Percentiles rank a stretch among this genome's conserved stretches.
phyloP scores from a whole-genome alignment of 2,113 vertebrate genomes.

The Paradoxurus hermaphroditus region DNA sequence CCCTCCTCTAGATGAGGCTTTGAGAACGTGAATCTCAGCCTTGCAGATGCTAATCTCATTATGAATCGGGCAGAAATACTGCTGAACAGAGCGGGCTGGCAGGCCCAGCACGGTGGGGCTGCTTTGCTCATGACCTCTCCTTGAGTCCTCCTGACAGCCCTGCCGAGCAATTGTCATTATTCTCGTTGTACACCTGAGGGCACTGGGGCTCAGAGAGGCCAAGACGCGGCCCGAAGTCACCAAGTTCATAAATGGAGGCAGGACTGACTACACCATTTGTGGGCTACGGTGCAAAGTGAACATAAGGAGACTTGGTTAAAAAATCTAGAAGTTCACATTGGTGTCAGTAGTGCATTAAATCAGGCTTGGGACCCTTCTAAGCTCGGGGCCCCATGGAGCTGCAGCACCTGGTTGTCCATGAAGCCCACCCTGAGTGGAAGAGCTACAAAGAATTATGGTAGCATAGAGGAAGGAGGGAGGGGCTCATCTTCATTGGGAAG shows the following conservation, averaged over 20 bases:
- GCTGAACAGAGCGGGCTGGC: fast-evolving
- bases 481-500: not conserved
- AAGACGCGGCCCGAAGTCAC: not conserved
- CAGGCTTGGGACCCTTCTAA: not conserved
- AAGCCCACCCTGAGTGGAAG: not conserved
- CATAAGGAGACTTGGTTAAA: not conserved
- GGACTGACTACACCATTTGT: not conserved
- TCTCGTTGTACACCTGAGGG: not conserved
- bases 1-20: not conserved
- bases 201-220: not conserved
- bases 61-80: not conserved
- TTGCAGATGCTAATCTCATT: fast-evolving
- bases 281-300: not conserved
- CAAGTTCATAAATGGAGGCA: not conserved
- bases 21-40: not conserved
- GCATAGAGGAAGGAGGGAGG: not conserved
- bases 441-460: not conserved
- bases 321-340: not conserved
- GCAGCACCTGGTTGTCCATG: not conserved
- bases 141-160: not conserved
- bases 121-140: not conserved
- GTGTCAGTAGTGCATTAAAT: not conserved
- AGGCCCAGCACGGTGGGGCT: fast-evolving
- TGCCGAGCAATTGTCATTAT: not conserved
- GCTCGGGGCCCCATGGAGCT: no score